Evolutionary conservation across 2,113 vertebrate genomes (phyloP), one percentile per base, ranked within the genome.

Genomic region (Myrmecobius fasciatus): DNA sequence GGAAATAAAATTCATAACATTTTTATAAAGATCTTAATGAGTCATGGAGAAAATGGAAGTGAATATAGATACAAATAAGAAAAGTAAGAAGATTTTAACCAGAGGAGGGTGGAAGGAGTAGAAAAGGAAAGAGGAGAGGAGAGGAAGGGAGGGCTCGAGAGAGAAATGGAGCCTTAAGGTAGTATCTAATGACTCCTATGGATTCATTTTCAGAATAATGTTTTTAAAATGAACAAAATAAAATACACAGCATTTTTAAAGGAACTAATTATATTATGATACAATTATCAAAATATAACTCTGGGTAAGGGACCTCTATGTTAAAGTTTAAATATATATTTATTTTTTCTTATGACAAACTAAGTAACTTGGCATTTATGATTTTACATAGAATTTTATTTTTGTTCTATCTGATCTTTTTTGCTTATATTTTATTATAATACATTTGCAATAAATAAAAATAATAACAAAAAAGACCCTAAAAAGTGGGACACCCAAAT

Each of bases 1-100:
- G 53, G n/a, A 93, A 97, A 95, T 95, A 88, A 95, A 90, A 95
- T 96, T 92, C 95, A 95, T 46, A 94, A 67, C 31, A 97, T 96
- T 93, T 94, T 95, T 94, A 24, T 67, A 67, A 67, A 67, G 28
- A 67, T 31, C 10, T 36, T 67, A 36, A 31, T 36, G 60, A 67
- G 14, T 67, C 12, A 36, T 36, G 31, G 60, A 60, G 54, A 67
- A 36, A 36, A 36, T 31, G 3, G 31, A 36, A 67, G 28, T 36
- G 3, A 67, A 67, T 31, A 67, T 17, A 12, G 60, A 67, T 36
- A 3, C 31, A 67, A 67, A 36, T 67, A 17, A 67, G 60, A 67
- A 67, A 67, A 67, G 31, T 0, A 36, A 67, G 14, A 6, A 4
- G 31, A 31, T 54, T 25, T 54, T 54, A 56, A 9, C 5, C 49